Evolutionary conservation across 2,797 vertebrate genomes (phyloP), one percentile per base, ranked within the genome.

Genomic region (Rhinella marina): DNA sequence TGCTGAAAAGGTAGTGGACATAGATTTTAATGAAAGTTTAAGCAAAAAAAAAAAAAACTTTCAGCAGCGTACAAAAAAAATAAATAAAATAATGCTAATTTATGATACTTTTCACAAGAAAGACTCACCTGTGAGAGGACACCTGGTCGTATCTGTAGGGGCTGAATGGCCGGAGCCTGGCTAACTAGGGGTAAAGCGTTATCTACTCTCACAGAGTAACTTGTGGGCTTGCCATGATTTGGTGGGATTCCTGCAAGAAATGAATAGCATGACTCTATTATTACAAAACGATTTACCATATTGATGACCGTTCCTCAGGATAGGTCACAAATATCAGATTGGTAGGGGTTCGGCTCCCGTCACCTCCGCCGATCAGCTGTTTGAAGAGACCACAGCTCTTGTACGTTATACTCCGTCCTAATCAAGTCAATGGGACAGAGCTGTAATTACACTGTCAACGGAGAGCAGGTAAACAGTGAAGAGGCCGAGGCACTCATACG

Each of bases 171-270:
- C 0, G 98, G 96, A 62, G 97, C 97, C 93, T 99, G 98, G 87
- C 97, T 98, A 85, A 98, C 97, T 85, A 99, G 93, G 0, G 98
- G 98, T 87, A 98, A 95, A 57, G 97, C 94, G 17, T 96, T 97
- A 89, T 99, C 98, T 92, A 99, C 97, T 88, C 97, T 95, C 91
- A 99, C 94, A 7, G 98, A 97, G 90, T 97, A 99, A 92, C 95
- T 96, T 83, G 95, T 90, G 80, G 96, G 96, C 92, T 99, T 99
- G 59, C 96, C 95, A 81, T 96, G 96, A 86, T 96, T 97, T 86
- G 96, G 92, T 90, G 97, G 96, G 93, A 99, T 96, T 93, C 98
- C 98, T 99, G 23, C 17, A 27, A 83, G 50, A 72, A 72, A 57
- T 2, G 9, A 54, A 7, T 29, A 17, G 9, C 7, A 29, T 52